Base-by-base conservation (phyloP, 2,113 vertebrate genomes). In the Cyphomyrus plagiostoma region DNA sequence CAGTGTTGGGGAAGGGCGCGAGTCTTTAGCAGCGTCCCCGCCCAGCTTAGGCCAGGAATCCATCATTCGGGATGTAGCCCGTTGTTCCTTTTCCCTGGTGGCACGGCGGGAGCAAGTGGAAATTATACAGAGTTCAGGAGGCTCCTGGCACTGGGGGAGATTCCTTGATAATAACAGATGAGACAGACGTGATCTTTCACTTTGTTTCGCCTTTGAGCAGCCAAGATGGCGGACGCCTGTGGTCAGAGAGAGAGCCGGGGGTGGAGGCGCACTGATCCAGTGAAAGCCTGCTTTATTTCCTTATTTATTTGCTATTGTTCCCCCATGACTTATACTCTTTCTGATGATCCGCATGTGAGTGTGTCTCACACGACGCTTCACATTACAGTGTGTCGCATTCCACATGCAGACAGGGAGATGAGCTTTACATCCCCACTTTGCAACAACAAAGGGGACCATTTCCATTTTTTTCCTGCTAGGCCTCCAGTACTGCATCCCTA, bases 41-140 rank as follows among this genome's bases (percentile, higher is more conserved):
- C 50, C 82, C 39, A n/a, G 77, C 23, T 17, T 23, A 80, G 88
- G 90, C 86, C 83, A 91, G 89, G 89, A 92, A 96, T 96, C 93
- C 94, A 96, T 96, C 95, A 95, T 90, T 91, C 89, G 90, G 90
- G 91, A 89, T 92, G 90, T 90, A 93, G 91, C 93, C 94, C 94
- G 91, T 92, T 94, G 93, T 92, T 91, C 91, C 90, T 89, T 62
- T 89, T 88, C 92, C 89, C 88, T 7, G 91, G 90, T 89, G 90
- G 93, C 92, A 92, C 90, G 91, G 15, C 90, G 86, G 92, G 90
- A 93, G 92, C 92, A 93, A 94, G 93, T 94, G 93, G 94, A 95
- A 88, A 90, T 94, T 90, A 94, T 93, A 91, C 90, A 88, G 58
- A 90, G 93, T 93, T 94, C 92, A 89, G 89, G 48, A 90, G 92